These are phyloP conservation scores for Lota lota DNA, from an alignment of 2,113 vertebrate genomes.

Conservation along the genomic window DNA sequence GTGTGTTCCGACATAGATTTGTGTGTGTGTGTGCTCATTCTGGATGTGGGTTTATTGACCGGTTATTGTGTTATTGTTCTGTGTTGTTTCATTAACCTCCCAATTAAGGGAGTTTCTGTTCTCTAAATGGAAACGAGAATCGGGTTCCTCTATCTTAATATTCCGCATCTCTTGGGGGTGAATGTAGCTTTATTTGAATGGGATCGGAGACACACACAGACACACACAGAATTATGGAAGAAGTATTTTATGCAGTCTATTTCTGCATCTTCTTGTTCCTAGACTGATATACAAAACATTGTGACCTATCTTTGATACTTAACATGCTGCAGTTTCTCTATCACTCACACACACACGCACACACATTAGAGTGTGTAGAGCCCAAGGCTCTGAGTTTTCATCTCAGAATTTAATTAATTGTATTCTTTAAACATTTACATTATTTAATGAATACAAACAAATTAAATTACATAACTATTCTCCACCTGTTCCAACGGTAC, in stretches of 20 bases:
- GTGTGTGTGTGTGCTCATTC: conserved; percentile 64
- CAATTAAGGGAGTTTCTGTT: conserved; percentile 12
- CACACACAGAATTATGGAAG: no score
- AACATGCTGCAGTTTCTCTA: no score
- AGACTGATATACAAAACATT: no score
- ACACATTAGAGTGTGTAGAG: no score
- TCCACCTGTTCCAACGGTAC: neutral
- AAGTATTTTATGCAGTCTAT: no score
- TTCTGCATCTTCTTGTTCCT: no score
- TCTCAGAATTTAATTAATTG: neutral
- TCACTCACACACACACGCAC: no score
- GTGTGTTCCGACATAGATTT: conserved; percentile 68
- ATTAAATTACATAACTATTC: neutral
- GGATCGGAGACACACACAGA: neutral
- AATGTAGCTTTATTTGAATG: neutral
- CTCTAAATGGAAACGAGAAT: conserved; percentile 23
- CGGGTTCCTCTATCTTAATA: conserved; percentile 30
- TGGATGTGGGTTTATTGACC: conserved; percentile 46
- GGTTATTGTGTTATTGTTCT: neutral
- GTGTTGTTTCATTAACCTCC: conserved; percentile 31
- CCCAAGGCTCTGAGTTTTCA: neutral
- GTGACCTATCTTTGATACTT: no score
- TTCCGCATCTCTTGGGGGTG: conserved; percentile 22
- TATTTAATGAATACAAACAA: neutral
- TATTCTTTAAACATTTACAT: neutral